Percentiles rank a stretch among this genome's conserved stretches.
These are phyloP conservation scores for Dromaius novaehollandiae DNA, from an alignment of 2,113 vertebrate genomes.

Conservation along the genomic window DNA sequence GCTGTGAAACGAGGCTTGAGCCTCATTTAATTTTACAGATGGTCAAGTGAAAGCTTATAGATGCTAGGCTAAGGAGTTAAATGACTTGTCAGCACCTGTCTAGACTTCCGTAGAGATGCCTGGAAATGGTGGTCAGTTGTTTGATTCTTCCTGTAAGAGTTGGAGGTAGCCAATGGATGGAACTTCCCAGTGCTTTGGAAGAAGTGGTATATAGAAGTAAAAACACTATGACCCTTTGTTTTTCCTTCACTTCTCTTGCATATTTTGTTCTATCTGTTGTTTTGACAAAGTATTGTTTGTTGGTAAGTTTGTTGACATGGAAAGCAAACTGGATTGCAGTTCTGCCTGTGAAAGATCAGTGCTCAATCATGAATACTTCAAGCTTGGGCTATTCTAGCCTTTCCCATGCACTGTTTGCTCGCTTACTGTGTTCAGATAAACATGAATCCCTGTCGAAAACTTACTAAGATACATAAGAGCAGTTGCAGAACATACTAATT, in stretches of 20 bases:
- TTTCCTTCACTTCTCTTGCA: no score
- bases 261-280: no score
- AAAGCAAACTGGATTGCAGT: neutral
- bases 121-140: neutral
- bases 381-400: neutral
- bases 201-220: no score
- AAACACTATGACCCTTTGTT: no score
- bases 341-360: neutral
- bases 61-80: neutral
- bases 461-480: neutral
- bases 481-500: neutral
- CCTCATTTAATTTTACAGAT: neutral
- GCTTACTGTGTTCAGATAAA: neutral
- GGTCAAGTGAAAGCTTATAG: neutral
- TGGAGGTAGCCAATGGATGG: no score
- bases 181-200: no score
- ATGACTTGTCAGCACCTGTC: neutral
- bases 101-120: neutral
- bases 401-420: neutral
- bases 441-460: neutral
- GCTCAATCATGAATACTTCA: neutral
- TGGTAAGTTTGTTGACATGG: neutral
- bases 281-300: no score
- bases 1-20: neutral
- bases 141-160: no score